Evolutionary conservation across 2,888 invertebrate genomes (phyloP).

Genomic region (Agrilus mali): DNA sequence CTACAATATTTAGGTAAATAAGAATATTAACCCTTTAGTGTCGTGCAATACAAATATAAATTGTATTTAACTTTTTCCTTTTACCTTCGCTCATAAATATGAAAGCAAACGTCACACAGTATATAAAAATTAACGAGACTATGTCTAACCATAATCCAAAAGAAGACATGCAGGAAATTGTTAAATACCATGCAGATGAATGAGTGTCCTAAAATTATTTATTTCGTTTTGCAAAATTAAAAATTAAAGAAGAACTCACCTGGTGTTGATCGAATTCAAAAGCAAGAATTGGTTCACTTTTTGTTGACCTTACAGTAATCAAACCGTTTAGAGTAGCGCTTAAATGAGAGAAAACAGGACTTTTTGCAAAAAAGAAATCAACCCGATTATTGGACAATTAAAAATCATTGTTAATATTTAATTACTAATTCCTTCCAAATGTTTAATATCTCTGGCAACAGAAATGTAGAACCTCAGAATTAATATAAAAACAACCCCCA

Average conservation of each 20-base stretch:
- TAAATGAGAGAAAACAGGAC: conserved; percentile 82
- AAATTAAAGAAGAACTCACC: conserved; percentile 13
- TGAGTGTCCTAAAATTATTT: conserved; percentile 38
- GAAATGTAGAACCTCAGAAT: conserved; percentile 51
- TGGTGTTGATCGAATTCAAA: conserved; percentile 60
- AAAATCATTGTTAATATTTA: conserved; percentile 3
- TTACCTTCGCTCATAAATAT: conserved; percentile 39
- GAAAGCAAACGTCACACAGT: conserved; percentile 48
- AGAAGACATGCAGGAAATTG: conserved; percentile 45
- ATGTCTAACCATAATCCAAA: conserved; percentile 55
- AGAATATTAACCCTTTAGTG: background rate
- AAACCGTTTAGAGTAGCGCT: conserved; percentile 72
- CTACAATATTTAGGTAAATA: conserved; percentile 7
- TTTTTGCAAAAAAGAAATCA: conserved; percentile 44
- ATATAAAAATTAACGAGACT: conserved; percentile 45
- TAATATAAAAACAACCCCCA: conserved; percentile 49
- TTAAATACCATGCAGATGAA: conserved; percentile 50
- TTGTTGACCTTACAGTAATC: conserved; percentile 68
- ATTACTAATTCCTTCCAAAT: conserved; percentile 41
- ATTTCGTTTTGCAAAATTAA: too few species aligned
- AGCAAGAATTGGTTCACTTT: conserved; percentile 51
- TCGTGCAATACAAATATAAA: background rate
- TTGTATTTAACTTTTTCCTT: too few species aligned
- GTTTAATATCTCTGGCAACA: conserved; percentile 59
- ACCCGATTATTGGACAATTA: conserved; percentile 6